These are phyloP conservation scores for Spodoptera frugiperda DNA, from an alignment of 1,140 invertebrate species.

Conservation along the genomic window DNA sequence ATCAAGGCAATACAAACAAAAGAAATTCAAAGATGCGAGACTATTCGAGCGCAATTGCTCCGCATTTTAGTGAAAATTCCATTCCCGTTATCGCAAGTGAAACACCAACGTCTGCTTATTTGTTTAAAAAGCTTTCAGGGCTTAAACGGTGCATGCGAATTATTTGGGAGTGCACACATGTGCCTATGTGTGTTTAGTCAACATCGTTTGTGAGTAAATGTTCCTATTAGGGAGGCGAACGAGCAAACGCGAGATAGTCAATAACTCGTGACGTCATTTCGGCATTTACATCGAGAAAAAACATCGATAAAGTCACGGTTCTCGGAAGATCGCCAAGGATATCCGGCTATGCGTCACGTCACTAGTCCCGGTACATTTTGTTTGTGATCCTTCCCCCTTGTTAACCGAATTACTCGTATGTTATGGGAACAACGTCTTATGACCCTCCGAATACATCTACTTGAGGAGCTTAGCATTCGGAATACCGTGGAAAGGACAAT, in stretches of 20 bases:
- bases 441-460: conserved; percentile 78
- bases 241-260: background rate
- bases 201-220: conserved; percentile 33
- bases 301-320: conserved; percentile 76
- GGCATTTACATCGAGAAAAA: conserved; percentile 59
- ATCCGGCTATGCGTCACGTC: conserved; percentile 78
- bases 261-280: conserved; percentile 15
- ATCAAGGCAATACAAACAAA: background rate
- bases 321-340: conserved; percentile 67
- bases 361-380: conserved; percentile 70
- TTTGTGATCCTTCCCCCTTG: conserved; percentile 80
- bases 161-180: conserved; percentile 38
- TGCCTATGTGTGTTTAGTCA: conserved; percentile 28
- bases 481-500: conserved; percentile 16
- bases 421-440: conserved; percentile 70
- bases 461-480: conserved; percentile 58
- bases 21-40: background rate
- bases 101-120: conserved; percentile 35
- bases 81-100: conserved; percentile 20
- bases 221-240: conserved; percentile 22
- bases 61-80: background rate
- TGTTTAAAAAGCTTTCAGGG: conserved; percentile 29
- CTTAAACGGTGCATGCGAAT: conserved; percentile 35
- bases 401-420: conserved; percentile 79
- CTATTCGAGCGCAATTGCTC: background rate